A percentile compares a stretch with the other conserved stretches of the same genome.
Evolutionary conservation across 2,113 vertebrate species (phyloP).

Genomic region (Oncorhynchus tshawytscha): DNA sequence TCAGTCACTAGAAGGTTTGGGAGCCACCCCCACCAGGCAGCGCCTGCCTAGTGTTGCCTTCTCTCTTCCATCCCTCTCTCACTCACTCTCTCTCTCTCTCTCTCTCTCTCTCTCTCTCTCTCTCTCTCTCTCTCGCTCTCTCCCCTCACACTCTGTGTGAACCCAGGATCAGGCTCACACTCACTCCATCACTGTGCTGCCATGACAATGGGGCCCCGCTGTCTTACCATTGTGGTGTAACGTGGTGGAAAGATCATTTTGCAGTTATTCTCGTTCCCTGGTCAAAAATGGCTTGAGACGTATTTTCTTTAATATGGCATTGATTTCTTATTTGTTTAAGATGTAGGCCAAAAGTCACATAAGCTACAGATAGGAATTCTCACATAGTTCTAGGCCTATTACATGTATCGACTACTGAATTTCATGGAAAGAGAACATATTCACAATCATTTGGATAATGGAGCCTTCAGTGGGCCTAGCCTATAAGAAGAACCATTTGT

Average conservation of each 20-base stretch:
- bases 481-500: no score
- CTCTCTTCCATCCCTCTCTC: not conserved
- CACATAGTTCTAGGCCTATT: no score
- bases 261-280: conserved; percentile 26
- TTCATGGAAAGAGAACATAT: no score
- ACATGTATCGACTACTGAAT: no score
- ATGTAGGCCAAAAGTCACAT: not conserved
- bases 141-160: conserved; percentile 32
- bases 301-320: not conserved
- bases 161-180: conserved; percentile 46
- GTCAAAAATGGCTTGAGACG: not conserved
- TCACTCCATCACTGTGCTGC: conserved; percentile 52
- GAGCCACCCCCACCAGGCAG: not conserved
- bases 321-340: not conserved
- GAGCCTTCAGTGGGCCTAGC: no score
- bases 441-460: no score
- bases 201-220: conserved; percentile 42
- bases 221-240: conserved; percentile 40
- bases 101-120: no score
- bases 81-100: no score
- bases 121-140: no score
- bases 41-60: not conserved
- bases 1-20: not conserved
- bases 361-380: conserved; percentile 9
- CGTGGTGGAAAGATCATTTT: conserved; percentile 43